Percentiles rank a stretch among this genome's conserved stretches.
These are phyloP conservation scores for Electrophaes corylata DNA, from an alignment of 2,888 invertebrate species.

Conservation along the genomic window DNA sequence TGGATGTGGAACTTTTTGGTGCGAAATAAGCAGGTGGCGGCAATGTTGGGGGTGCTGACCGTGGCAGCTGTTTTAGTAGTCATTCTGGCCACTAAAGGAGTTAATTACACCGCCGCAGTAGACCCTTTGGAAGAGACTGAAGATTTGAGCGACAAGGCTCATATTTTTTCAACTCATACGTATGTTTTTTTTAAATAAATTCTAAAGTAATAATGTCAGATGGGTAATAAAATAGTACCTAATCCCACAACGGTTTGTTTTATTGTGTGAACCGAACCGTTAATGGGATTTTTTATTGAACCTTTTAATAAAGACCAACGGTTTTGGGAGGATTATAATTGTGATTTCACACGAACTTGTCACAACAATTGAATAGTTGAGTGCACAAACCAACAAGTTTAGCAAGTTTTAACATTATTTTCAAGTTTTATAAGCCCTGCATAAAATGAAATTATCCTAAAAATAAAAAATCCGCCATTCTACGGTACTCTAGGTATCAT, in stretches of 20 bases:
- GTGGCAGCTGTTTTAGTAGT: conserved; percentile 67
- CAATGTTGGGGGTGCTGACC: conserved; percentile 70
- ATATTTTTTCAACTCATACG: conserved; percentile 70
- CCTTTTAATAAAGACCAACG: conserved; percentile 21
- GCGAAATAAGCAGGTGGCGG: conserved; percentile 72
- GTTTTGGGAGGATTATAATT: conserved; percentile 19
- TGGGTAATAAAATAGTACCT: conserved; percentile 6
- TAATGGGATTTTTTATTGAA: conserved; percentile 22
- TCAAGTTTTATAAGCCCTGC: not conserved
- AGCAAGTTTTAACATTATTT: not conserved
- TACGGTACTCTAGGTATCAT: not conserved
- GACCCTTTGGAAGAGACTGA: conserved; percentile 58
- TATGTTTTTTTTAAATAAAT: conserved; percentile 44
- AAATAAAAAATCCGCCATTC: conserved; percentile 3
- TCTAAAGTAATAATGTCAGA: not conserved
- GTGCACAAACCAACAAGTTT: not conserved
- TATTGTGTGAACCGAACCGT: conserved; percentile 22
- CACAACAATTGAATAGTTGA: conserved; percentile 13
- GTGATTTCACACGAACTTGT: conserved; percentile 22
- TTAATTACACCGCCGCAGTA: conserved; percentile 46
- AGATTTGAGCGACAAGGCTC: conserved; percentile 65
- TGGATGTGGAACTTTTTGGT: conserved; percentile 78
- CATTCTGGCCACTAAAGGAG: conserved; percentile 62
- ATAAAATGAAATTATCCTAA: not conserved
- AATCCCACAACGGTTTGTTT: conserved; percentile 14